Evolutionary conservation across 1,140 invertebrate species (phyloP), one percentile per base, ranked within the genome.

Genomic region (Antheraea pernyi): DNA sequence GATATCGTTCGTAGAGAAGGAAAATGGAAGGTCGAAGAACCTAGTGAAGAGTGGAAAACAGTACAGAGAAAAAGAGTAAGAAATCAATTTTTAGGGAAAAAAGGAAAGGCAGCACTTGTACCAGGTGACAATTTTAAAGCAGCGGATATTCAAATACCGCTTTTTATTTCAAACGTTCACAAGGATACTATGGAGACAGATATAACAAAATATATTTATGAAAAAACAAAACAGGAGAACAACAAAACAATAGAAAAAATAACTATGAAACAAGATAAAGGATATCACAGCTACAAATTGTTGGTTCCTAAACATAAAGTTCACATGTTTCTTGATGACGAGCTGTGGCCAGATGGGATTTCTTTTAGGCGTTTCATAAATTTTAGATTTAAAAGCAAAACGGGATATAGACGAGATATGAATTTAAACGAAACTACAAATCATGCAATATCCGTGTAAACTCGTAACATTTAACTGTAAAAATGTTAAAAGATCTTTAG

Each of bases 151-250:
- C 67, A 67, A 63, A 58, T 70, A 9, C 73, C 79, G 8, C 19
- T 81, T 16, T 77, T 81, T 71, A 75, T 81, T n/a, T 71, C 70
- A 2, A 77, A 78, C 7, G 68, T 78, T 19, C 59, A 76, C 46
- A 76, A 72, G 42, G 19, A 64, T 0, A 69, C 67, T 4, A 61
- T 65, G 0, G 46, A 66, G 7, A 22, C 30, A 0, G 70, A 74
- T 60, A 59, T 59, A n/a, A 7, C 22, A 4, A 11, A 37, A 9
- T 67, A 68, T 11, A 61, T 68, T 3, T 19, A 36, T 0, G 37
- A 68, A 13, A 75, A 71, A 60, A 75, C 73, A 10, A 22, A 42
- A 4, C 42, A 58, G 8, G n/a, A n/a, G n/a, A n/a, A n/a, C n/a
- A n/a, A n/a, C n/a, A n/a, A 65, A 11, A 19, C 39, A 19, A 39